Evolutionary conservation across 2,888 invertebrate genomes (phyloP).

Genomic region (Strigamia crassipes): DNA sequence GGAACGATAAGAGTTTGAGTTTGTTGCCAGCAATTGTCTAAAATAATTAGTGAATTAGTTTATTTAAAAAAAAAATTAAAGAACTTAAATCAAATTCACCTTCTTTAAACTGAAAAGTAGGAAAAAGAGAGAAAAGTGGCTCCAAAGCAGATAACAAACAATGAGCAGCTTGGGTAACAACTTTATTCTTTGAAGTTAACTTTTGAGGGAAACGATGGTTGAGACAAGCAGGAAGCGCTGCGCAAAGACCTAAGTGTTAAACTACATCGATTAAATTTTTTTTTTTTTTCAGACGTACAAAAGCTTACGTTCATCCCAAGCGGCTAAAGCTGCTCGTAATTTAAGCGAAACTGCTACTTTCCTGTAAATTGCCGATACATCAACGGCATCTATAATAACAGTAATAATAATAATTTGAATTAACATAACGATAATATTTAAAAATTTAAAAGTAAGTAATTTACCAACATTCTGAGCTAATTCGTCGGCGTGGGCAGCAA

Average conservation of each 20-base stretch:
- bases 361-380: background rate
- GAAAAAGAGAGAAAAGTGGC: background rate
- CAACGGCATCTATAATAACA: background rate
- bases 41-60: background rate
- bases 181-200: background rate
- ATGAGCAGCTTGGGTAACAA: background rate
- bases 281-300: background rate
- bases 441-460: background rate
- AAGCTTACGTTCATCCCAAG: constrained; percentile 8
- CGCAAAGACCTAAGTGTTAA: background rate
- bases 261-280: background rate
- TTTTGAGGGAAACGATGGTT: constrained; percentile 10
- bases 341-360: background rate
- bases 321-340: background rate
- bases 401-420: background rate
- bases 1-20: constrained; percentile 32
- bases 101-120: background rate
- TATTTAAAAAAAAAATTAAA: background rate
- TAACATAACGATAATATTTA: background rate
- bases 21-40: background rate
- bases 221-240: background rate
- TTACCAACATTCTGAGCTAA: constrained; percentile 8
- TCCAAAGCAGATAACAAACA: constrained; percentile 13
- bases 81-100: background rate
- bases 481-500: background rate